Evolutionary conservation across 2,888 invertebrate species (phyloP).

Genomic region (Heliconius hortense): DNA sequence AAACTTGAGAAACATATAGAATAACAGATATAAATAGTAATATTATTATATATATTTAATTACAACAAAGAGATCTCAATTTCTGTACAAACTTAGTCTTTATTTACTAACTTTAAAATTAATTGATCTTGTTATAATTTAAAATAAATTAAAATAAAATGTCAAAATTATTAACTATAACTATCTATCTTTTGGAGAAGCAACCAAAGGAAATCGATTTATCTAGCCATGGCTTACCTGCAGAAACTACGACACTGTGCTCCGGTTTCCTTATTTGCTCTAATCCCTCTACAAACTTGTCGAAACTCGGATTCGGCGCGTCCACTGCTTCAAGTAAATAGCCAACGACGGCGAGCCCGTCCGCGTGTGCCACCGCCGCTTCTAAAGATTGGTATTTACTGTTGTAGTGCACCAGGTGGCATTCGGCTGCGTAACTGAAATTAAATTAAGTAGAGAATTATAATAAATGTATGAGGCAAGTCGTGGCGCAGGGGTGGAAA

Average conservation of each 20-base stretch:
- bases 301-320: conserved; percentile 83
- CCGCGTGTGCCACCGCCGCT: conserved; percentile 85
- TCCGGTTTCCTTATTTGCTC: conserved; percentile 69
- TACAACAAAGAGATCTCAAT: not conserved
- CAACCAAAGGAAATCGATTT: too few species aligned
- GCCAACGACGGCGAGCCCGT: conserved; percentile 87
- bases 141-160: too few species aligned
- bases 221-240: conserved; percentile 53
- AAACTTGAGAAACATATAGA: not conserved
- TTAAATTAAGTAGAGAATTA: not conserved
- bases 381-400: conserved; percentile 85
- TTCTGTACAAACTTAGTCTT: not conserved
- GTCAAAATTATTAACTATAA: too few species aligned
- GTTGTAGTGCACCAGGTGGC: conserved; percentile 90
- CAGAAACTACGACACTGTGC: conserved; percentile 60
- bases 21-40: too few species aligned
- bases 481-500: too few species aligned
- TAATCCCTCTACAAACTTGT: conserved; percentile 81
- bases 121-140: too few species aligned
- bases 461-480: too few species aligned
- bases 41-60: conserved; percentile 2
- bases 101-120: not conserved
- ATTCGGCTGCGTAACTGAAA: conserved; percentile 86
- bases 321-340: conserved; percentile 84
- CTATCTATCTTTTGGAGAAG: too few species aligned